Conservation (phyloP, 1,140 invertebrate genomes). For the Uloborus diversus region DNA sequence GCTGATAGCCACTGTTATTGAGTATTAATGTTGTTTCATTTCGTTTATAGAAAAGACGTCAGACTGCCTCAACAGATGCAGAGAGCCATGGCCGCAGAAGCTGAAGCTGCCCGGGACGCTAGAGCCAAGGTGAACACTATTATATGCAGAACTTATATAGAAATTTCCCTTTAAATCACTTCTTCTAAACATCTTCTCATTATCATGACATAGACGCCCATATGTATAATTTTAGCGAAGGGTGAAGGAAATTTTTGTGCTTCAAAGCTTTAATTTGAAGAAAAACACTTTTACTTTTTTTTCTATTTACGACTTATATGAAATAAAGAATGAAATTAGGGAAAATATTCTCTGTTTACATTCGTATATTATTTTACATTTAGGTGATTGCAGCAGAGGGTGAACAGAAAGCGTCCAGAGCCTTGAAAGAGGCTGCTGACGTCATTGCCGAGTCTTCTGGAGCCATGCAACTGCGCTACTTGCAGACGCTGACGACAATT, state of each 20-base stretch:
- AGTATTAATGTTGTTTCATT: slow-evolving; percentile 6
- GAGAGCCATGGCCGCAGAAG: slow-evolving; percentile 87
- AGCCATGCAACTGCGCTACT: slow-evolving; percentile 65
- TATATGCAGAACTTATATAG: too few relatives aligned
- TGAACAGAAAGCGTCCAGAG: slow-evolving; percentile 63
- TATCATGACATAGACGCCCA: neutral
- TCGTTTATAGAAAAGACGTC: slow-evolving; percentile 81
- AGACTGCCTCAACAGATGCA: slow-evolving; percentile 83
- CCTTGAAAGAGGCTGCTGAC: slow-evolving; percentile 72
- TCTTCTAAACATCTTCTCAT: neutral
- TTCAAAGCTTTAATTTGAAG: too few relatives aligned
- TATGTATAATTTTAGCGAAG: neutral
- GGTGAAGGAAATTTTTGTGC: neutral
- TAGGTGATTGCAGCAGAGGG: slow-evolving; percentile 62
- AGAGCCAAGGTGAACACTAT: slow-evolving; percentile 75
- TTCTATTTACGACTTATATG: too few relatives aligned
- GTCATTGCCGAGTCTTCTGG: slow-evolving; percentile 67
- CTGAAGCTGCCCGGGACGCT: slow-evolving; percentile 83
- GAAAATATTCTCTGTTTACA: too few relatives aligned
- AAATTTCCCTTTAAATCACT: neutral
- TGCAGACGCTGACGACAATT: slow-evolving; percentile 65
- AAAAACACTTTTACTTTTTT: neutral
- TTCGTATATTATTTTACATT: too few relatives aligned
- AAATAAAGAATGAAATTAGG: too few relatives aligned
- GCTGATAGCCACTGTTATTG: neutral